A percentile compares a stretch with the other conserved stretches of the same genome.
phyloP scores from a whole-genome alignment of 2,797 vertebrate species.

The Pantherophis alleghaniensis region DNA sequence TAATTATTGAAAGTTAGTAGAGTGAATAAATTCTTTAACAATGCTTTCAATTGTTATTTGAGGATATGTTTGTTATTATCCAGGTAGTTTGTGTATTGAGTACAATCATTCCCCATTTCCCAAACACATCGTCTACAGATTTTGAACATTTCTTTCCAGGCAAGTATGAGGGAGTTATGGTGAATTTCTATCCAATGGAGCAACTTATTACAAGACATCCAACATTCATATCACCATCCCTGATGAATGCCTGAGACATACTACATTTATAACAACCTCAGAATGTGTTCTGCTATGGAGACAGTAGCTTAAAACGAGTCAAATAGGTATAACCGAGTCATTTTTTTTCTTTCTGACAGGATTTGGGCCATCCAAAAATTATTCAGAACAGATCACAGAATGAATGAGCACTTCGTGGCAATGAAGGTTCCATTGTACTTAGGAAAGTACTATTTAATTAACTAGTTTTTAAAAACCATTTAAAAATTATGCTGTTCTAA shows the following conservation, averaged over 20 bases:
- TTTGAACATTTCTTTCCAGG: not conserved
- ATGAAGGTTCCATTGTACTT: not conserved
- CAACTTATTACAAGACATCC: accelerated
- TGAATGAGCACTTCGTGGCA: not conserved
- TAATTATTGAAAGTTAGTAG: slow-evolving; percentile 62
- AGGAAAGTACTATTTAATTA: not conserved
- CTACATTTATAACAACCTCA: not conserved
- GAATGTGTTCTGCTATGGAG: slow-evolving; percentile 21
- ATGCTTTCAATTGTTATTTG: slow-evolving; percentile 47
- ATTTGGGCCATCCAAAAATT: not conserved
- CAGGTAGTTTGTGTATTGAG: not conserved
- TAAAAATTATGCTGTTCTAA: not conserved
- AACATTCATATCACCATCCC: not conserved
- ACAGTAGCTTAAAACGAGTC: not conserved
- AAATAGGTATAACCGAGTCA: not conserved
- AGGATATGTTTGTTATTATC: slow-evolving; percentile 51
- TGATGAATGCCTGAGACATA: not conserved
- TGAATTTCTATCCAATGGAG: not conserved
- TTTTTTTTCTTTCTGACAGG: not conserved
- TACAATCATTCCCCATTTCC: slow-evolving; percentile 26
- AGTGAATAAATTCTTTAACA: slow-evolving; percentile 60
- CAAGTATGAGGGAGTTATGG: accelerated
- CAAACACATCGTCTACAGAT: not conserved
- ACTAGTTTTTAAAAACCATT: not conserved
- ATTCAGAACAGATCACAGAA: not conserved